phyloP scores from a whole-genome alignment of 2,113 vertebrate species.

The Haliaeetus leucogaster region DNA sequence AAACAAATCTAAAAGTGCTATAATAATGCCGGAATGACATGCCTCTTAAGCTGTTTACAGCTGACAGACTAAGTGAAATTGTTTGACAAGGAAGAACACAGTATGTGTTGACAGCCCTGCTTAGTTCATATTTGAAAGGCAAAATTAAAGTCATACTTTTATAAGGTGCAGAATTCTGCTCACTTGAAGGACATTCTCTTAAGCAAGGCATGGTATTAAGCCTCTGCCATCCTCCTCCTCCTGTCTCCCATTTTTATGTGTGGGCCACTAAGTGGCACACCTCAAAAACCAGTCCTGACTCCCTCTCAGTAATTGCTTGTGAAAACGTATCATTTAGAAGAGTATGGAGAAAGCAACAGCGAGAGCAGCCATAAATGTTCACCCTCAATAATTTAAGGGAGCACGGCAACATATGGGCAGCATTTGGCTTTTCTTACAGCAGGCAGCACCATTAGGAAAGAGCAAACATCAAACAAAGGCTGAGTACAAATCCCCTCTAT shows the following conservation, averaged over 20 bases:
- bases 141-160: conserved; percentile 70
- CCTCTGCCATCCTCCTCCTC: background rate
- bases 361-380: conserved; percentile 13
- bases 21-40: conserved; percentile 67
- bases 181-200: conserved; percentile 59
- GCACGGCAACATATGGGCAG: background rate
- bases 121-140: conserved; percentile 67
- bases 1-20: conserved; percentile 65
- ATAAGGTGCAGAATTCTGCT: conserved; percentile 38
- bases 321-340: conserved; percentile 59
- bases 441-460: background rate
- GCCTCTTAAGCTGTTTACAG: conserved; percentile 73
- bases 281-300: conserved; percentile 41
- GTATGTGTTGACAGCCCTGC: conserved; percentile 53
- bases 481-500: conserved; percentile 21
- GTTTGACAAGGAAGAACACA: conserved; percentile 61
- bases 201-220: conserved; percentile 38
- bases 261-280: conserved; percentile 39
- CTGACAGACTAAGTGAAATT: conserved; percentile 64
- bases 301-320: conserved; percentile 40
- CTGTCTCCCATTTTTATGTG: conserved; percentile 1
- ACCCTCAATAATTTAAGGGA: conserved; percentile 41
- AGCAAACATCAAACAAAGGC: conserved; percentile 44
- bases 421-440: conserved; percentile 44
- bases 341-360: conserved; percentile 24